phyloP scores from a whole-genome alignment of 1,140 invertebrate species.

The Drosophila willistoni region DNA sequence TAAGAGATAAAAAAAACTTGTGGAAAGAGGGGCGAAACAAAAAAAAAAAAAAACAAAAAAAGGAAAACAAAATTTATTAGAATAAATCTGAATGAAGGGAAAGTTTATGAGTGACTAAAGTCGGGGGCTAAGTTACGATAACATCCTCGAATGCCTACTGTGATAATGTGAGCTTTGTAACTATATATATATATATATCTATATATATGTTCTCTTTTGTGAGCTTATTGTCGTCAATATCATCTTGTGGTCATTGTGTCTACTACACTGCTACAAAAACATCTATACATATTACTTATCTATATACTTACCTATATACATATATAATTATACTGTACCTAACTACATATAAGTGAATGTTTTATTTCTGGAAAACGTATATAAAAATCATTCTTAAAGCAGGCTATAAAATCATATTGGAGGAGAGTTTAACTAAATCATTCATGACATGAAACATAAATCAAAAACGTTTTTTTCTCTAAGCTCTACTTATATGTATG shows the following conservation, averaged over 20 bases:
- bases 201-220: not conserved
- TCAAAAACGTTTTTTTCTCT: not conserved
- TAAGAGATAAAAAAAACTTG: not conserved
- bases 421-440: not conserved
- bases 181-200: not conserved
- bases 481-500: not conserved
- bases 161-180: not conserved
- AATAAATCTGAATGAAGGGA: not conserved
- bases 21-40: no score
- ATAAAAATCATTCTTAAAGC: not conserved
- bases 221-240: constrained; percentile 23
- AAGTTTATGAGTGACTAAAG: no score
- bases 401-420: not conserved
- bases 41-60: no score
- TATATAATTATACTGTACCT: not conserved
- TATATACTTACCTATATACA: no score
- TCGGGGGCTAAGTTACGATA: no score
- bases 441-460: not conserved
- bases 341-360: not conserved
- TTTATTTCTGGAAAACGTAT: not conserved
- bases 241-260: constrained; percentile 1
- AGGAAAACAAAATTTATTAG: not conserved
- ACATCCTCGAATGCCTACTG: not conserved
- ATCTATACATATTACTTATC: not conserved
- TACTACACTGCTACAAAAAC: not conserved